Conservation (phyloP, 2,797 vertebrate genomes). For the Notolepis coatsorum region DNA sequence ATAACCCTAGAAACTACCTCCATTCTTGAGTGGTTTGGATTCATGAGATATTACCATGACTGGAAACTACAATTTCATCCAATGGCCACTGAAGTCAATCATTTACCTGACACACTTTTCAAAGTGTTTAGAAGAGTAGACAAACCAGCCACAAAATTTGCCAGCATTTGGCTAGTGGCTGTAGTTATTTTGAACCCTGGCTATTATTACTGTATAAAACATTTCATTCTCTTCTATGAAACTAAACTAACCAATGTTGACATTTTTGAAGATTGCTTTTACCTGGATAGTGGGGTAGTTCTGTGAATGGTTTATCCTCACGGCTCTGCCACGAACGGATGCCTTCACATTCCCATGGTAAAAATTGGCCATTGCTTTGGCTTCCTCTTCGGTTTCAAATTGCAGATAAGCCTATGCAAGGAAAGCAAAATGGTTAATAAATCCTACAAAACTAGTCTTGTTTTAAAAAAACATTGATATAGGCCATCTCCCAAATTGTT, state of each 20-base stretch:
- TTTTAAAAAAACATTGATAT: no score
- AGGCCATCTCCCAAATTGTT: no score
- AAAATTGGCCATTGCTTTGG: constrained; percentile 89
- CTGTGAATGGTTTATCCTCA: constrained; percentile 91
- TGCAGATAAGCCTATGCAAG: constrained; percentile 90
- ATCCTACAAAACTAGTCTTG: neutral
- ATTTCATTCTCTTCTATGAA: neutral
- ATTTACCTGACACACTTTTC: no score
- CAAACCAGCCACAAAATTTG: no score
- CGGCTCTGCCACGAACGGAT: constrained; percentile 90
- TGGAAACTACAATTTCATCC: no score
- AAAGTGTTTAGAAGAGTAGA: no score
- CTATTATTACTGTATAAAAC: neutral
- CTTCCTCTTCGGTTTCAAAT: constrained; percentile 89
- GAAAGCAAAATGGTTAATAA: neutral
- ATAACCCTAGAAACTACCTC: no score
- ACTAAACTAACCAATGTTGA: neutral
- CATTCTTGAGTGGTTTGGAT: no score
- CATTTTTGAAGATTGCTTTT: constrained; percentile 25
- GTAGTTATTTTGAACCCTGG: no score
- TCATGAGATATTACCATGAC: no score
- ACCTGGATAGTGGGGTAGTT: constrained; percentile 97
- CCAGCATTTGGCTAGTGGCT: no score
- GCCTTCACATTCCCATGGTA: constrained; percentile 89
- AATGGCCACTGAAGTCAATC: no score